Evolutionary conservation across 1,140 invertebrate species (phyloP).

Genomic region (Procambarus clarkii): DNA sequence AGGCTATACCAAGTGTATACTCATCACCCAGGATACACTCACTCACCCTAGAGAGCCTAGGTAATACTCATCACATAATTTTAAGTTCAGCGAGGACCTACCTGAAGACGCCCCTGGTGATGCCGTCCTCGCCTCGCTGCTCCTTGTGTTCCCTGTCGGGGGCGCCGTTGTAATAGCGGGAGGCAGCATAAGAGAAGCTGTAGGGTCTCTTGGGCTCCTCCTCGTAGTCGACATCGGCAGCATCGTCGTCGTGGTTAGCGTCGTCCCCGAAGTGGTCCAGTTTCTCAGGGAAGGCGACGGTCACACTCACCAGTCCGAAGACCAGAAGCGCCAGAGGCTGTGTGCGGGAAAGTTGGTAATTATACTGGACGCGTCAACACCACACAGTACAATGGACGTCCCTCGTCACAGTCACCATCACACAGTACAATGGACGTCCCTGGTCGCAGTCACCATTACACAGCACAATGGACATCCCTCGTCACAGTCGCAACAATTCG

Average conservation of each 20-base stretch:
- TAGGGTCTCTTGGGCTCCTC: slow-evolving; percentile 69
- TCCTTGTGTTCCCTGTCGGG: slow-evolving; percentile 69
- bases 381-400: too few species aligned
- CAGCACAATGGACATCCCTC: too few species aligned
- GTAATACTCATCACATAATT: too few species aligned
- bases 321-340: slow-evolving; percentile 15
- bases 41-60: too few species aligned
- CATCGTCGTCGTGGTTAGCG: slow-evolving; percentile 41
- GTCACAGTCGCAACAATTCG: too few species aligned
- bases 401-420: too few species aligned
- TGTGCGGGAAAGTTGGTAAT: not conserved
- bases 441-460: too few species aligned
- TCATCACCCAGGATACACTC: too few species aligned
- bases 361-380: too few species aligned
- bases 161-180: slow-evolving; percentile 68
- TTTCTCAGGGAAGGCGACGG: slow-evolving; percentile 40
- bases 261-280: slow-evolving; percentile 8
- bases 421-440: too few species aligned
- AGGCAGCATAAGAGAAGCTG: slow-evolving; percentile 70
- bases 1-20: too few species aligned
- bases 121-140: slow-evolving; percentile 67
- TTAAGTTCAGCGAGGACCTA: not conserved
- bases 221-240: slow-evolving; percentile 51
- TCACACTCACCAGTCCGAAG: slow-evolving; percentile 13
- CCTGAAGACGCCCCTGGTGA: slow-evolving; percentile 71